These are phyloP conservation scores for Dicyrtoma fusca DNA, from an alignment of 2,888 invertebrate species.

Conservation along the genomic window DNA sequence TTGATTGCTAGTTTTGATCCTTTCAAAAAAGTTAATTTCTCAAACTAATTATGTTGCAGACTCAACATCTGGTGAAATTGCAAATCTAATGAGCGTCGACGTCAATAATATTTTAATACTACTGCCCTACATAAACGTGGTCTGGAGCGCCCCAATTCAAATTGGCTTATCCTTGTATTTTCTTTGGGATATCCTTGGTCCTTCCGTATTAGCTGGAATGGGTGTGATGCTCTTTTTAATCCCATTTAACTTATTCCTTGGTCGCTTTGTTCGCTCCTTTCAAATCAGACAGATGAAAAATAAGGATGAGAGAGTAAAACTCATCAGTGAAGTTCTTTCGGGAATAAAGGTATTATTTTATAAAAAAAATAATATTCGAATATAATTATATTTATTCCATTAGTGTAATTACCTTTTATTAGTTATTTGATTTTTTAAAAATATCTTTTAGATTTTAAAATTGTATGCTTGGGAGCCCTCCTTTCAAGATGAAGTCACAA, in stretches of 20 bases:
- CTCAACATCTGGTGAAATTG: constrained; percentile 70
- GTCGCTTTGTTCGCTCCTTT: constrained; percentile 61
- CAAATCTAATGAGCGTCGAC: constrained; percentile 90
- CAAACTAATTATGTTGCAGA: too few relatives aligned
- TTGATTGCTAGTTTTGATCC: too few relatives aligned
- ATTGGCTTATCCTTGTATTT: constrained; percentile 65
- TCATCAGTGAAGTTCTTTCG: constrained; percentile 64
- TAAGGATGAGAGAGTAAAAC: constrained; percentile 65
- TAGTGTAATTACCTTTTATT: not conserved
- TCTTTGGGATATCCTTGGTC: constrained; percentile 61
- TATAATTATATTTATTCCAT: not conserved
- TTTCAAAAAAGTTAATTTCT: too few relatives aligned
- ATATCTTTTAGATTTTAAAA: constrained; percentile 59
- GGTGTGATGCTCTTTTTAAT: constrained; percentile 78
- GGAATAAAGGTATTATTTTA: constrained; percentile 61
- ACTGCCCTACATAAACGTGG: constrained; percentile 61
- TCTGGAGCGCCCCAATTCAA: constrained; percentile 64
- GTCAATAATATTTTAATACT: constrained; percentile 72
- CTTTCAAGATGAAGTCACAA: constrained; percentile 76
- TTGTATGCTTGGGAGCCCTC: constrained; percentile 75
- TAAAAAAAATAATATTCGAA: not conserved
- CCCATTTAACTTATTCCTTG: constrained; percentile 62
- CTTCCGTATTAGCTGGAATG: constrained; percentile 67
- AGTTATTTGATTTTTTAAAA: not conserved
- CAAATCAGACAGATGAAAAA: constrained; percentile 64